Base-by-base conservation (phyloP, 2,113 vertebrate genomes). In the Amphiprion percula region DNA sequence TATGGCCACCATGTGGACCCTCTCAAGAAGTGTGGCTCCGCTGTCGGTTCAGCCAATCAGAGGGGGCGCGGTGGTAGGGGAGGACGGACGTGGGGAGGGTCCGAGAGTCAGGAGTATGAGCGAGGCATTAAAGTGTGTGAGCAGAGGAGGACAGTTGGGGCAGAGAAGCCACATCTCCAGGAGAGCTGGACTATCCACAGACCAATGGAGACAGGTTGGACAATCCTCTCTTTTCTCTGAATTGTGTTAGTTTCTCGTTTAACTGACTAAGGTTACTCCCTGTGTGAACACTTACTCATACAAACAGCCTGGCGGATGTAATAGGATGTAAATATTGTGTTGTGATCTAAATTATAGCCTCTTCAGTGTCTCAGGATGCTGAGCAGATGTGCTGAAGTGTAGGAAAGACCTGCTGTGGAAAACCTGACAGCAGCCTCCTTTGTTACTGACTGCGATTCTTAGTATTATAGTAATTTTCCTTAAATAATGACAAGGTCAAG, bases 1-100 rank as follows among this genome's bases (percentile, higher is more conserved):
- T 90, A 87, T 90, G 91, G 90, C 84, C 83, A 77, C 92, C 90
- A 91, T 92, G 88, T 89, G 90, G 90, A 90, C 88, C 72, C 83
- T 87, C 77, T 90, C 75, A 79, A 71, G 79, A 77, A 88, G 88
- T 61, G 84, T 86, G 81, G 88, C 80, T 75, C 77, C 61, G 56
- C 44, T 50, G 47, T 72, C 62, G 12, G 59, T 26, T 39, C 11
- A 23, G 77, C 90, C 91, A 91, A 90, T 91, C 85, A 63, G 80
- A 79, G 60, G 41, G 62, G 58, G 67, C 11, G 50, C 15, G 60
- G 59, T 14, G 58, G 64, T 39, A 60, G 47, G 0, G 54, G 82
- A 66, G 87, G 89, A 33, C 80, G 83, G 81, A 76, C 21, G 4
- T 39, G 70, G 82, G 80, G 82, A 81, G 79, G 81, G 81, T 84